Conservation (phyloP, 2,113 vertebrate species). For the Cyrtonyx montezumae region DNA sequence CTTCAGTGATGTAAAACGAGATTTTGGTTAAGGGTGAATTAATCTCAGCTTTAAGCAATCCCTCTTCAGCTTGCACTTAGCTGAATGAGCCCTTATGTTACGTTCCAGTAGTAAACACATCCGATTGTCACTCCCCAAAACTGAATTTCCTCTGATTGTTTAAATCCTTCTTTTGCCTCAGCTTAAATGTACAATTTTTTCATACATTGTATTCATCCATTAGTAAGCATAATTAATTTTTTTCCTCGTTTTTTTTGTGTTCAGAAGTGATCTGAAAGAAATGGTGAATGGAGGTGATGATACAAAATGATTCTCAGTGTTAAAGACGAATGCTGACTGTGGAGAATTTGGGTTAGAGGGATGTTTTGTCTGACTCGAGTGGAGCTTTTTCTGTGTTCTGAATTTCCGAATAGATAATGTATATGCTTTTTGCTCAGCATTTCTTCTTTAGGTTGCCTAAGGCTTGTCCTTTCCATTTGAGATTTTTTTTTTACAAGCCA, state of each 20-base stretch:
- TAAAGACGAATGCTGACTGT: conserved; percentile 34
- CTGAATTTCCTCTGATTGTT: not conserved
- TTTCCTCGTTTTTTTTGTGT: not conserved
- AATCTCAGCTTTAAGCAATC: not conserved
- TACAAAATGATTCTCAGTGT: conserved; percentile 2
- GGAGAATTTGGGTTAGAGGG: conserved; percentile 10
- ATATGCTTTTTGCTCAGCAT: not conserved
- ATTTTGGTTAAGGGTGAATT: not conserved
- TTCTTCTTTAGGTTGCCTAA: conserved; percentile 4
- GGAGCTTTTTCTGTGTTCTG: not conserved
- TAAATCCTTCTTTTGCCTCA: not conserved
- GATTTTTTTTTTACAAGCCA: not conserved
- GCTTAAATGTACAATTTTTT: not conserved
- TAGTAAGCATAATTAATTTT: not conserved
- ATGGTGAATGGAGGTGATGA: not conserved
- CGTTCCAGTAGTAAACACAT: not conserved
- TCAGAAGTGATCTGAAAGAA: conserved; percentile 22
- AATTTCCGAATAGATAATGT: conserved; percentile 13
- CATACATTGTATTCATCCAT: not conserved
- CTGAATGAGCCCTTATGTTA: not conserved
- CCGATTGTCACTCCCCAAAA: not conserved
- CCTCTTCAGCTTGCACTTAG: not conserved
- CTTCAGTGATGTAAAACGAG: not conserved
- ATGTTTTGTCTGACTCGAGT: not conserved
- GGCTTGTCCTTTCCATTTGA: not conserved